A percentile compares a stretch with the other conserved stretches of the same genome.
These are phyloP conservation scores for Leptopterna dolabrata DNA, from an alignment of 2,888 invertebrate species.

Conservation along the genomic window DNA sequence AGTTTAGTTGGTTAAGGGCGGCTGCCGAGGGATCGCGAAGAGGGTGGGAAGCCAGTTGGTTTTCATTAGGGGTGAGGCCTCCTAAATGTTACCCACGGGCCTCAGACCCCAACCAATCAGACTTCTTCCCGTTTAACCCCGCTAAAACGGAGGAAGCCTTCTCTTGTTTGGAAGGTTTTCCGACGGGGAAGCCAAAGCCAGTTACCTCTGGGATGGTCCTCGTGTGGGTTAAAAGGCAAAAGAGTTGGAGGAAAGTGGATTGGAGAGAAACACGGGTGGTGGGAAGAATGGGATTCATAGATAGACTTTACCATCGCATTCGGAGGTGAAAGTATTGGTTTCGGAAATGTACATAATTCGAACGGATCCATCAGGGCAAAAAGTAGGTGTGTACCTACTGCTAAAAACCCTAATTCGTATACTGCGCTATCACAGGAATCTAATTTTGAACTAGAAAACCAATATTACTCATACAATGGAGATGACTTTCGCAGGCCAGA, in stretches of 20 bases:
- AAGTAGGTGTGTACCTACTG: too few relatives aligned
- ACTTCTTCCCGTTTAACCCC: conserved; percentile 7
- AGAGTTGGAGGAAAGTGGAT: background rate
- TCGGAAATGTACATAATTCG: too few relatives aligned
- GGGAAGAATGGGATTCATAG: background rate
- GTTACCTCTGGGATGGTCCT: background rate
- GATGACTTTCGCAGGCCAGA: too few relatives aligned
- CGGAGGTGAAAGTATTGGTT: background rate
- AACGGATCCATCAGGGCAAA: too few relatives aligned
- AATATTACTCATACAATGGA: too few relatives aligned
- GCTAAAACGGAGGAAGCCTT: conserved; percentile 15
- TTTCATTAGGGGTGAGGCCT: conserved; percentile 39
- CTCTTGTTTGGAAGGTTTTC: background rate
- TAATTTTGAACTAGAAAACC: too few relatives aligned
- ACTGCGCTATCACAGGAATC: too few relatives aligned
- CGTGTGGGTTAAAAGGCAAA: background rate
- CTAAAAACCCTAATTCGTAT: too few relatives aligned
- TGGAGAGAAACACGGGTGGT: background rate
- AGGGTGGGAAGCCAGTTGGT: conserved; percentile 46
- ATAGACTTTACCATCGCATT: background rate
- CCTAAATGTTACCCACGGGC: conserved; percentile 39
- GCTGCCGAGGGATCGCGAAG: background rate
- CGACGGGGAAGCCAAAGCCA: conserved; percentile 2
- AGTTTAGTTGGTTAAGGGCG: conserved; percentile 27
- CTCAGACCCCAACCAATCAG: conserved; percentile 38